Evolutionary conservation across 2,113 vertebrate genomes (phyloP).

Genomic region (Apteryx mantelli): DNA sequence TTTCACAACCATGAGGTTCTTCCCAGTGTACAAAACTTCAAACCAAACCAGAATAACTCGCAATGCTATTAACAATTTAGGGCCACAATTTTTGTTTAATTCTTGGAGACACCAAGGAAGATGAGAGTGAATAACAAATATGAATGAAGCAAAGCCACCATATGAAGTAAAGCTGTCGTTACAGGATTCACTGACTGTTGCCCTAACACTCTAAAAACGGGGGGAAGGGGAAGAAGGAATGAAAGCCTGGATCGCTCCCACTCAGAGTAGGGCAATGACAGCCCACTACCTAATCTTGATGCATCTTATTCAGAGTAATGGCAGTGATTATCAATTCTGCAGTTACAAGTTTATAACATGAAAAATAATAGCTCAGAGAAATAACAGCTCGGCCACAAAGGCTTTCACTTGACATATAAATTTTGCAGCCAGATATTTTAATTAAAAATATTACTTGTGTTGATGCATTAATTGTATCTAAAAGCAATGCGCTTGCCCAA

Average conservation of each 20-base stretch:
- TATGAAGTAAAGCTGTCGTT: background rate
- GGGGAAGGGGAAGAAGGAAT: background rate
- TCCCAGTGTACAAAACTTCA: background rate
- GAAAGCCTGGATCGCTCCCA: conserved; percentile 23
- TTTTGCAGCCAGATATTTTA: background rate
- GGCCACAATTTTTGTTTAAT: background rate
- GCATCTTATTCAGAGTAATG: background rate
- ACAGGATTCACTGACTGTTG: background rate
- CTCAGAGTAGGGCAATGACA: conserved; percentile 39
- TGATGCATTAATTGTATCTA: background rate
- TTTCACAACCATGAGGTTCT: background rate
- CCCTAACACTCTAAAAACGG: background rate
- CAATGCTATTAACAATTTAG: background rate
- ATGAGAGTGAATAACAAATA: background rate
- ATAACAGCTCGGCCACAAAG: background rate
- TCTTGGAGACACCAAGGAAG: background rate
- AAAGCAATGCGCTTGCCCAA: background rate
- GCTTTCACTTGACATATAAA: background rate
- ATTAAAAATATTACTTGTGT: background rate
- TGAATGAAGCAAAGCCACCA: background rate
- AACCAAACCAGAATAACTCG: background rate
- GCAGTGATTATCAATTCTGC: background rate
- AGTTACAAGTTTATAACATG: background rate
- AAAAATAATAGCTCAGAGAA: background rate
- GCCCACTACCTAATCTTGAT: background rate